phyloP scores from a whole-genome alignment of 2,888 invertebrate species.

The Lepidocyrtoides sp. region DNA sequence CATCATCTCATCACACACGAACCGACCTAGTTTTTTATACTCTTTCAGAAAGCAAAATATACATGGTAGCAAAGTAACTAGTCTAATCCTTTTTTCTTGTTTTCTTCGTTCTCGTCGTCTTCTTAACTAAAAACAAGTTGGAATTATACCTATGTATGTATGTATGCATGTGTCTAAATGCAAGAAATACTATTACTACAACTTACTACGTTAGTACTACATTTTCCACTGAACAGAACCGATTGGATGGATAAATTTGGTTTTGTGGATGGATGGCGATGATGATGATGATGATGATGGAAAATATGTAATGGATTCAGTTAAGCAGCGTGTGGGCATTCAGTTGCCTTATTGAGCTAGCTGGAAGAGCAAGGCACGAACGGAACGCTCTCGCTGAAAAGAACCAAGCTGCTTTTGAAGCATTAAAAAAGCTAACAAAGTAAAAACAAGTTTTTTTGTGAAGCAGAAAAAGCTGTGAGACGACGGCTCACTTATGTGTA shows the following conservation, averaged over 20 bases:
- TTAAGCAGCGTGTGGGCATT: conserved; percentile 62
- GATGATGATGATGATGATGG: conserved; percentile 49
- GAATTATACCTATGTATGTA: background rate
- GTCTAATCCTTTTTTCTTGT: conserved; percentile 60
- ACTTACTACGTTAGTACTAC: background rate
- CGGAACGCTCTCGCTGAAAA: conserved; percentile 47
- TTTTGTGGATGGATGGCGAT: conserved; percentile 53
- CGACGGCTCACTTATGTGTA: conserved; percentile 35
- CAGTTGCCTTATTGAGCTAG: conserved; percentile 80
- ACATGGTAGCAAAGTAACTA: conserved; percentile 22
- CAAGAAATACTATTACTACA: background rate
- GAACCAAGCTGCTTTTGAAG: conserved; percentile 44
- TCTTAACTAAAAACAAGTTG: conserved; percentile 12
- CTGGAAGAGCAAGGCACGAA: conserved; percentile 79
- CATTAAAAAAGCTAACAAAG: conserved; percentile 58
- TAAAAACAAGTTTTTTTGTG: conserved; percentile 43
- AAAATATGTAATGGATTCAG: conserved; percentile 64
- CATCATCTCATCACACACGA: conserved; percentile 73
- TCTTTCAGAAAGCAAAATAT: conserved; percentile 44
- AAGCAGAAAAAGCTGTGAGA: conserved; percentile 42
- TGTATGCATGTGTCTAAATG: background rate
- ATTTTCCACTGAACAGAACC: conserved; percentile 48
- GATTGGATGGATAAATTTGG: conserved; percentile 71
- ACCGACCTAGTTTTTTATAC: conserved; percentile 78
- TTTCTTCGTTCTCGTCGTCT: conserved; percentile 33